Conservation (phyloP, 2,888 invertebrate species). For the Gasteruption jaculator region DNA sequence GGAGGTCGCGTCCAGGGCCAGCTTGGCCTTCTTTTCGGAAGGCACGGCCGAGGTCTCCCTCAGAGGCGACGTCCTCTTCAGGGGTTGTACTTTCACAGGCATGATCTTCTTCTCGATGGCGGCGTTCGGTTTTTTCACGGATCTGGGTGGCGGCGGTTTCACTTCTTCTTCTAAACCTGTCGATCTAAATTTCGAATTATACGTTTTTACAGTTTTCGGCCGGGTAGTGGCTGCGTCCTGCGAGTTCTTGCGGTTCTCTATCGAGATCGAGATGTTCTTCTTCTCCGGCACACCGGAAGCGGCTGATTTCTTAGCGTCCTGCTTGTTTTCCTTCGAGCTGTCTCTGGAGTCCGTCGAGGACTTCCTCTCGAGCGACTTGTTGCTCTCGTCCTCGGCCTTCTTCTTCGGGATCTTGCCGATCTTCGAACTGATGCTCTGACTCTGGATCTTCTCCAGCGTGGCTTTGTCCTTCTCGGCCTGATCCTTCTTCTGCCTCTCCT, state of each 20-base stretch:
- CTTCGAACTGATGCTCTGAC: slow-evolving; percentile 65
- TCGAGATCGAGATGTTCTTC: slow-evolving; percentile 75
- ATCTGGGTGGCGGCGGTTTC: slow-evolving; percentile 78
- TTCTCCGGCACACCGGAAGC: slow-evolving; percentile 50
- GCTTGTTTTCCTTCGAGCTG: slow-evolving; percentile 44
- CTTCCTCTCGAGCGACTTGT: slow-evolving; percentile 32
- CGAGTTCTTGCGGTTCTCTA: slow-evolving; percentile 67
- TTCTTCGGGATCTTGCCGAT: slow-evolving; percentile 77
- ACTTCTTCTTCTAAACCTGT: slow-evolving; percentile 86
- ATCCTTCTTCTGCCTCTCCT: slow-evolving; percentile 51
- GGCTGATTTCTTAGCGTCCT: slow-evolving; percentile 45
- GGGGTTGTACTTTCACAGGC: slow-evolving; percentile 52
- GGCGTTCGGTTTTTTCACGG: slow-evolving; percentile 59
- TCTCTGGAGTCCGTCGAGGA: slow-evolving; percentile 45
- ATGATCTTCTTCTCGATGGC: slow-evolving; percentile 38
- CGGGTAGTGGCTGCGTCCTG: slow-evolving; percentile 65
- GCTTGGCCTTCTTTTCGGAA: slow-evolving; percentile 74
- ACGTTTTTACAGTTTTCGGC: slow-evolving; percentile 88
- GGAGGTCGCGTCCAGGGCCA: slow-evolving; percentile 43
- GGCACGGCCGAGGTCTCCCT: slow-evolving; percentile 51
- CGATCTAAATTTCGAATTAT: slow-evolving; percentile 85
- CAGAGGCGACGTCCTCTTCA: slow-evolving; percentile 51
- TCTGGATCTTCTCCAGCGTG: slow-evolving; percentile 63
- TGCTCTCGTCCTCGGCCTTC: slow-evolving; percentile 53
- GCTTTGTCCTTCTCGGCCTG: slow-evolving; percentile 67